Conservation (phyloP, 2,113 vertebrate genomes). For the Noturus placidus region DNA sequence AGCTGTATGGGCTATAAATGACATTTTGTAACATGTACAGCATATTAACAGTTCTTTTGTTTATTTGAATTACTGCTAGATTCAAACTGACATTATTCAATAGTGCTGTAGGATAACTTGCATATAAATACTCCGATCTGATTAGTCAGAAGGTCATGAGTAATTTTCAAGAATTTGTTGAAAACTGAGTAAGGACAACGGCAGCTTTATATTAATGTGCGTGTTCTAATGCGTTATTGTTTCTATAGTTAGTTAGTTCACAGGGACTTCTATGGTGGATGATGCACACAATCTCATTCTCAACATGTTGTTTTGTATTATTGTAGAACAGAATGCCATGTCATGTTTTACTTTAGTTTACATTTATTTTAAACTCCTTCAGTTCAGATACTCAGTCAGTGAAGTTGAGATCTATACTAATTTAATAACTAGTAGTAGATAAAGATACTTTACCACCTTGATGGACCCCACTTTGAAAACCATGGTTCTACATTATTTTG, state of each 20-base stretch:
- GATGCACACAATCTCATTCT: too few species aligned
- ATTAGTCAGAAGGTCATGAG: background rate
- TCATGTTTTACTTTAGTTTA: background rate
- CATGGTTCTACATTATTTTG: background rate
- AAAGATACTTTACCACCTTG: background rate
- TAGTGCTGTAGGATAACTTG: too few species aligned
- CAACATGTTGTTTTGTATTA: too few species aligned
- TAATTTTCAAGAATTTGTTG: background rate
- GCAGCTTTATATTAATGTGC: background rate
- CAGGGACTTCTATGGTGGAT: background rate
- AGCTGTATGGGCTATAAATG: background rate
- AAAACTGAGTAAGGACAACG: background rate
- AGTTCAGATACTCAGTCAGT: background rate
- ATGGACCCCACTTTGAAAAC: background rate
- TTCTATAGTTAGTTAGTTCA: background rate
- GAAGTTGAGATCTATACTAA: background rate
- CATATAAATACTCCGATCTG: background rate
- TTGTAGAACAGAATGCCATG: background rate
- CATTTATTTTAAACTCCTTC: background rate
- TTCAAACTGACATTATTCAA: background rate
- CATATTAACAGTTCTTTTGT: background rate
- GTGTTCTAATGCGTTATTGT: background rate
- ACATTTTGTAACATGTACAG: background rate
- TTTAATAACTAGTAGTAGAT: background rate
- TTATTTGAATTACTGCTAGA: background rate